Conservation (phyloP, 2,888 invertebrate genomes). For the Rhagium mordax region DNA sequence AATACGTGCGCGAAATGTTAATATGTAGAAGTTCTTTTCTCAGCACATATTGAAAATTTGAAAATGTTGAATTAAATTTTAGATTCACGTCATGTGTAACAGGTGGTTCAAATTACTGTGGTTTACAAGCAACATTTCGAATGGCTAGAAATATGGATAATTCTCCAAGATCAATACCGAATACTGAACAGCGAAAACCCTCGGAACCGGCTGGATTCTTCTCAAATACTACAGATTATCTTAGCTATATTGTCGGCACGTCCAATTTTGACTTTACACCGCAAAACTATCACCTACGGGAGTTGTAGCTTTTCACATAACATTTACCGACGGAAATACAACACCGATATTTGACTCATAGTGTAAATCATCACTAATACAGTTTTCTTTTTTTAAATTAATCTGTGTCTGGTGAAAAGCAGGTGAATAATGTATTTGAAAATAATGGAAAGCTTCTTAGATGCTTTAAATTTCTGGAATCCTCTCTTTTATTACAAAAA, state of each 20-base stretch:
- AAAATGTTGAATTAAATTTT: slow-evolving; percentile 58
- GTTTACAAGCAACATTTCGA: slow-evolving; percentile 65
- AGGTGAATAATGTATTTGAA: no score
- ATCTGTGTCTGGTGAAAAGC: no score
- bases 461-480: no score
- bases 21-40: slow-evolving; percentile 44
- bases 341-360: background rate
- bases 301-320: background rate
- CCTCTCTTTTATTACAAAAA: no score
- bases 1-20: slow-evolving; percentile 56
- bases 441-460: no score
- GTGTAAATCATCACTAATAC: background rate
- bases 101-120: slow-evolving; percentile 68
- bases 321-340: background rate
- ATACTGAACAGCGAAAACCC: slow-evolving; percentile 28
- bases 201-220: slow-evolving; percentile 12
- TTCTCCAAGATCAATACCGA: slow-evolving; percentile 55
- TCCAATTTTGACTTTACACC: slow-evolving; percentile 34
- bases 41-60: slow-evolving; percentile 51
- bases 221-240: slow-evolving; percentile 32
- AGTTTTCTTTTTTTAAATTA: no score
- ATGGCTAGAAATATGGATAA: slow-evolving; percentile 61
- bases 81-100: slow-evolving; percentile 61
- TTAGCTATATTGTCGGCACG: slow-evolving; percentile 35
- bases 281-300: slow-evolving; percentile 26